phyloP scores from a whole-genome alignment of 2,888 invertebrate genomes.

The Drosophila anceps region DNA sequence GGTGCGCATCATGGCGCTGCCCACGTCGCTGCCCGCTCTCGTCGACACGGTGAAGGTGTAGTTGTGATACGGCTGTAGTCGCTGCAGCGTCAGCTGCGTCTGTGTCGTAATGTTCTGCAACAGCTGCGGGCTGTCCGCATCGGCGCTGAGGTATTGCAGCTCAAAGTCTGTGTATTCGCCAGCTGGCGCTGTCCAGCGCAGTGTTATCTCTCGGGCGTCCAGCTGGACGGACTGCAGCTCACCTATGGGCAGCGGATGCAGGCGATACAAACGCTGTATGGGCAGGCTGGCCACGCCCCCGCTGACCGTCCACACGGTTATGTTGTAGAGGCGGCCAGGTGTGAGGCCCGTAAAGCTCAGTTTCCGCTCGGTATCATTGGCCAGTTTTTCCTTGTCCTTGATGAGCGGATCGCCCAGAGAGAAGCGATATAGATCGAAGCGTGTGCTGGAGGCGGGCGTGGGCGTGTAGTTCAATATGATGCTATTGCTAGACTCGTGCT shows the following conservation, averaged over 20 bases:
- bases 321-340: constrained; percentile 95
- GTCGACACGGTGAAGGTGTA: constrained; percentile 96
- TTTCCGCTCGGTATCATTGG: constrained; percentile 90
- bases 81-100: constrained; percentile 89
- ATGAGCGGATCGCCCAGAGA: constrained; percentile 90
- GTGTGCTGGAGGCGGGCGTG: constrained; percentile 92
- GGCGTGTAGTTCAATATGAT: constrained; percentile 91
- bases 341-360: constrained; percentile 90
- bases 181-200: constrained; percentile 93
- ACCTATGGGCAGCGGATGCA: constrained; percentile 93
- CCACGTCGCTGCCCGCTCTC: constrained; percentile 89
- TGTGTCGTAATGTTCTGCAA: constrained; percentile 90
- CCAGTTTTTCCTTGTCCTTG: constrained; percentile 90
- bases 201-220: constrained; percentile 91
- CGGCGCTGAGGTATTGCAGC: constrained; percentile 92
- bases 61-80: constrained; percentile 92
- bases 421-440: constrained; percentile 94
- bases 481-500: constrained; percentile 89
- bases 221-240: constrained; percentile 91
- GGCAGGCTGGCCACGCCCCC: constrained; percentile 94
- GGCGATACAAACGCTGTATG: constrained; percentile 92
- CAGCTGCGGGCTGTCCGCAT: constrained; percentile 88
- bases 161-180: constrained; percentile 95
- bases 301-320: constrained; percentile 96
- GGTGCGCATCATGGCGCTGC: constrained; percentile 87